Evolutionary conservation across 2,888 invertebrate species (phyloP), one percentile per base, ranked within the genome.

Genomic region (Campoplex capitator): DNA sequence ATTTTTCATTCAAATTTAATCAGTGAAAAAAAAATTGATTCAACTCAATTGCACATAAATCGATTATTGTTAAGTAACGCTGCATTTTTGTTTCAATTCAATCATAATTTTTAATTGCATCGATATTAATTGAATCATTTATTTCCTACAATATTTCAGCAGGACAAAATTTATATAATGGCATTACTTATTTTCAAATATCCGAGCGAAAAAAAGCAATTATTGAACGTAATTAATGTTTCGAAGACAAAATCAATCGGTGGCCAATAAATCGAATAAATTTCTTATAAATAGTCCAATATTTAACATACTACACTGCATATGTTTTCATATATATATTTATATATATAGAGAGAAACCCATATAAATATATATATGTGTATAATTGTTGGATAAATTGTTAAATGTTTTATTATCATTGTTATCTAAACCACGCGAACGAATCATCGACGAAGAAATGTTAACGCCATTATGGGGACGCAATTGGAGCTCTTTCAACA

Each of bases 401-500:
- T 76, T 71, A 56, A 73, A 75, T 86, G 86, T 86, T 32, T 86
- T 83, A 77, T 86, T 88, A 88, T 89, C 83, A 88, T 88, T 77
- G 71, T 88, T 85, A 88, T 88, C 88, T 88, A 92, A 91, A 87
- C 89, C 89, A 76, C 88, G 88, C 88, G 83, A 91, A 89, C 78
- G 48, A 23, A 79, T 88, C 92, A 91, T 85, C 91, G 91, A 89
- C 89, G 35, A 89, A 91, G 90, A 92, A 86, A 70, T 87, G 83
- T 78, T 87, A 77, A 86, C 81, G 78, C 78, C 88, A 76, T 85
- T 83, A 23, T 23, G 89, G 90, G 92, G 92, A 92, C 92, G 92
- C 92, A 93, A 92, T 92, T 88, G 86, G 89, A 91, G 89, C 84
- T 88, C 84, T 86, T 89, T 87, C 76, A 85, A 89, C 88, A 91